These are phyloP conservation scores for Mesaphorura yosii DNA, from an alignment of 1,140 invertebrate species.

Conservation along the genomic window DNA sequence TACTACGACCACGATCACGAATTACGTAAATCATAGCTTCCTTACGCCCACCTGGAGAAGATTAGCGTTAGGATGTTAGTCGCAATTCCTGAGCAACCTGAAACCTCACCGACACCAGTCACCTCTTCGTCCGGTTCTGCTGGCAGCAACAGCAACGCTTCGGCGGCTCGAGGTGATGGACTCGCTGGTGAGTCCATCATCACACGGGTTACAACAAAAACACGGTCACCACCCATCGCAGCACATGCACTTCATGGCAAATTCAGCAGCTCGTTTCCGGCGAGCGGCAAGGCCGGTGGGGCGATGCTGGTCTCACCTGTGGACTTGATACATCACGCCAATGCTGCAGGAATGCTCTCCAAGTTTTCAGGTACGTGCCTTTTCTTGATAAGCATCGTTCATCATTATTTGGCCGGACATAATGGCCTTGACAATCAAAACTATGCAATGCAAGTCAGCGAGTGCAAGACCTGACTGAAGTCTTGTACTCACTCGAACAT, in stretches of 20 bases:
- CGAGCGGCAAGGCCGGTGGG: too few relatives aligned
- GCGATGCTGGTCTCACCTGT: too few relatives aligned
- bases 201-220: not conserved
- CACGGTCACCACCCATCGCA: not conserved
- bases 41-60: too few relatives aligned
- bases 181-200: not conserved
- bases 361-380: slow-evolving; percentile 3
- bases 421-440: too few relatives aligned
- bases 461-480: too few relatives aligned
- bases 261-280: too few relatives aligned
- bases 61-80: slow-evolving; percentile 11
- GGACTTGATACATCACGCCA: not conserved
- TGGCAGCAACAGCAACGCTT: slow-evolving; percentile 7
- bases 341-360: not conserved
- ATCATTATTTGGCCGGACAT: not conserved
- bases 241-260: not conserved
- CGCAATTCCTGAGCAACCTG: slow-evolving; percentile 17
- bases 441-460: too few relatives aligned
- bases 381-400: too few relatives aligned
- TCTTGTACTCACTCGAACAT: too few relatives aligned
- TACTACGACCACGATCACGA: too few relatives aligned
- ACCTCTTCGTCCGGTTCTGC: slow-evolving; percentile 9
- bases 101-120: slow-evolving; percentile 7
- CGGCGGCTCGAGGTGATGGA: too few relatives aligned
- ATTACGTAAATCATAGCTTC: too few relatives aligned